Conservation (phyloP, 2,797 vertebrate species). For the Dicrostonyx torquatus region DNA sequence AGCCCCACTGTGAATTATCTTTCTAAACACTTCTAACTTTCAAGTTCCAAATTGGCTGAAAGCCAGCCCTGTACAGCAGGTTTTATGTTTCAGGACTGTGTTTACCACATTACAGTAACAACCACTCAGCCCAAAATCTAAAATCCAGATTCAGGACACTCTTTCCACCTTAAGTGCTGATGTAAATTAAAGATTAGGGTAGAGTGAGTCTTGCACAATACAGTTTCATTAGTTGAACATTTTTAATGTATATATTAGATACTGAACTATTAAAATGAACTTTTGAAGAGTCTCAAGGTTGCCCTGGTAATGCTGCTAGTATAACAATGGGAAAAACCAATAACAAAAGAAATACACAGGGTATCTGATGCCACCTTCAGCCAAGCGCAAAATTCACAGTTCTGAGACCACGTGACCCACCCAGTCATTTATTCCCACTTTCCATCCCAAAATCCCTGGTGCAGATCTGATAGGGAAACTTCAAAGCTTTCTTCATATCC, state of each 20-base stretch:
- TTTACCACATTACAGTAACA: slow-evolving; percentile 59
- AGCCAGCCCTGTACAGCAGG: background rate
- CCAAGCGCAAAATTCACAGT: slow-evolving; percentile 60
- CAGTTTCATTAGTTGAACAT: slow-evolving; percentile 70
- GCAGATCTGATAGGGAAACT: slow-evolving; percentile 48
- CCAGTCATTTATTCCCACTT: background rate
- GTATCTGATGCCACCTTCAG: slow-evolving; percentile 72
- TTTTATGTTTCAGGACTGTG: slow-evolving; percentile 35
- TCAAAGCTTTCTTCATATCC: slow-evolving; percentile 35
- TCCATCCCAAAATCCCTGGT: slow-evolving; percentile 40
- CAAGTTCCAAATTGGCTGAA: background rate
- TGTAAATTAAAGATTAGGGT: slow-evolving; percentile 76
- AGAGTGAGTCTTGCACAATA: slow-evolving; percentile 79
- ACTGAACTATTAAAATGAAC: slow-evolving; percentile 75
- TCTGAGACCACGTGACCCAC: slow-evolving; percentile 59
- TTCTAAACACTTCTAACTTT: background rate
- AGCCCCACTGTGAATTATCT: slow-evolving; percentile 68
- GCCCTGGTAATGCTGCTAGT: slow-evolving; percentile 77
- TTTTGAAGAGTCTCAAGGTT: slow-evolving; percentile 78
- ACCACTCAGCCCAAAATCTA: slow-evolving; percentile 66
- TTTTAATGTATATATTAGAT: slow-evolving; percentile 81
- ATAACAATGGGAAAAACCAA: slow-evolving; percentile 53
- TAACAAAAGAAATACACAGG: slow-evolving; percentile 74
- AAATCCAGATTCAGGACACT: slow-evolving; percentile 75
- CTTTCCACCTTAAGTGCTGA: slow-evolving; percentile 80